Conservation (phyloP, 2,888 invertebrate genomes). For the Oligia latruncula region DNA sequence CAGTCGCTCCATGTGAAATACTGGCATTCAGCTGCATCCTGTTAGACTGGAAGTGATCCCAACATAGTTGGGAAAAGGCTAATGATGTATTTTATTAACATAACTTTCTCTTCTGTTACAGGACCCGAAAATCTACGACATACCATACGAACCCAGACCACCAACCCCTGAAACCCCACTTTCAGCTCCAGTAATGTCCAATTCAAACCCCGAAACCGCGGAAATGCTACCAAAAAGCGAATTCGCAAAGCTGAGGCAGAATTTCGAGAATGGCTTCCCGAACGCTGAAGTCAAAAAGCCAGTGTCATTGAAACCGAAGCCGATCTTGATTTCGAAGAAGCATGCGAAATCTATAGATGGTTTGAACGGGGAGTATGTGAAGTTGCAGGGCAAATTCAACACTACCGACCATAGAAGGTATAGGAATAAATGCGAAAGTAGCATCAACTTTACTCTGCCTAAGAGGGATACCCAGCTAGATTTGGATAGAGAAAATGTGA, state of each 20-base stretch:
- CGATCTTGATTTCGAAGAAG: conserved; percentile 69
- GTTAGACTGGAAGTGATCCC: too few relatives aligned
- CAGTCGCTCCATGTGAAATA: too few relatives aligned
- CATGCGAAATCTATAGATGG: conserved; percentile 67
- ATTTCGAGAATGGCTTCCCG: conserved; percentile 77
- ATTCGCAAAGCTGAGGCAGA: conserved; percentile 80
- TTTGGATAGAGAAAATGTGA: conserved; percentile 85
- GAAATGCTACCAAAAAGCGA: conserved; percentile 51
- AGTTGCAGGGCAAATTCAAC: conserved; percentile 73
- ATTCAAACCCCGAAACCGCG: neutral
- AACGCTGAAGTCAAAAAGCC: conserved; percentile 62
- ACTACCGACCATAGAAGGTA: conserved; percentile 77
- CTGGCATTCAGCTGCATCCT: too few relatives aligned
- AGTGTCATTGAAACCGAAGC: conserved; percentile 69
- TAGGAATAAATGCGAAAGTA: conserved; percentile 64
- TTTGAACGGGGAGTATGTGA: conserved; percentile 65
- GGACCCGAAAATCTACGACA: conserved; percentile 84
- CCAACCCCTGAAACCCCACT: conserved; percentile 43
- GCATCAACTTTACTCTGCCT: conserved; percentile 71
- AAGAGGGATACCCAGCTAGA: conserved; percentile 81
- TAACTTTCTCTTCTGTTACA: conserved; percentile 69
- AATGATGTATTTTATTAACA: conserved; percentile 1
- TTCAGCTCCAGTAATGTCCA: neutral
- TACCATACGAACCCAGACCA: conserved; percentile 73
- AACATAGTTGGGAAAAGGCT: too few relatives aligned